Percentiles rank a stretch among this genome's conserved stretches.
These are phyloP conservation scores for Hippopotamyrus pictus DNA, from an alignment of 2,797 vertebrate genomes.

Conservation along the genomic window DNA sequence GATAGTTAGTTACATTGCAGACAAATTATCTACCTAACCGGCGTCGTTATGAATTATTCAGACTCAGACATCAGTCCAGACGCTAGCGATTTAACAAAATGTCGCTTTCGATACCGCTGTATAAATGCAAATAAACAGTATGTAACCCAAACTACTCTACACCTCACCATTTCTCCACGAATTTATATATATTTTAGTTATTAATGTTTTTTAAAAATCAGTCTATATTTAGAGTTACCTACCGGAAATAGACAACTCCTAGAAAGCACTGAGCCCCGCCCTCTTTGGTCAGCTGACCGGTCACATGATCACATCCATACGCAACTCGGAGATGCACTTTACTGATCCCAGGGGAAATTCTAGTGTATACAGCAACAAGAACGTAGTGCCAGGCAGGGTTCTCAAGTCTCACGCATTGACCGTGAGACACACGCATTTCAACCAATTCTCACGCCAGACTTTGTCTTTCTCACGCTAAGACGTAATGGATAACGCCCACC, in stretches of 20 bases:
- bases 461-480: no score
- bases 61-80: neutral
- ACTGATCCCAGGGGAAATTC: neutral
- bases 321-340: neutral
- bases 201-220: neutral
- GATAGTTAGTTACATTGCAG: neutral
- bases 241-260: neutral
- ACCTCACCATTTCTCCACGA: neutral
- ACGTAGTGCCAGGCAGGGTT: neutral
- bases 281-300: neutral
- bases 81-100: neutral
- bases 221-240: neutral
- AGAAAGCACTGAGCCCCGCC: neutral
- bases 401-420: neutral
- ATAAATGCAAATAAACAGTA: neutral
- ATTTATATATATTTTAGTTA: neutral
- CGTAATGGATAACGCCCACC: no score
- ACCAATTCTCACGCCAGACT: no score
- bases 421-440: no score
- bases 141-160: neutral
- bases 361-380: neutral
- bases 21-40: neutral
- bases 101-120: neutral
- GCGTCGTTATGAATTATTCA: neutral
- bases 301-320: neutral